Base-by-base conservation (phyloP, 2,113 vertebrate species). In the Pterocles burchelli region DNA sequence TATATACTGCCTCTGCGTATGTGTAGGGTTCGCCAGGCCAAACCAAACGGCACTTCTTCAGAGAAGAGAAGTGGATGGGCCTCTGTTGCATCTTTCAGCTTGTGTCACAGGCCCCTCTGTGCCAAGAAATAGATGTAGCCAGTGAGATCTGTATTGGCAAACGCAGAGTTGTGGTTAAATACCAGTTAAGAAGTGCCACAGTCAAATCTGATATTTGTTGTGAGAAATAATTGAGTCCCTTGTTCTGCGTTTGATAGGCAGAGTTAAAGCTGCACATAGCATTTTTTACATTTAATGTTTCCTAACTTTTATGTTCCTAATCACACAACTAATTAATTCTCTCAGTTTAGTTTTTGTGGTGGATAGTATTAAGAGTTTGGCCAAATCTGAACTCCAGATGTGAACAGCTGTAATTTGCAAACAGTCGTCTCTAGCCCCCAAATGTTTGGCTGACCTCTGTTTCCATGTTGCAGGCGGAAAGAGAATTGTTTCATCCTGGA, bases 391-490 rank as follows among this genome's bases (percentile, higher is more conserved):
- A 83, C 80, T 88, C 78, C 95, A 97, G 92, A 93, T 95, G 95
- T 88, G 78, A 95, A 75, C 91, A 95, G 79, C 80, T 94, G 91
- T 88, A 74, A 67, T 78, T 81, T 93, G 78, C 85, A 79, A 86
- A 78, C 75, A 88, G 51, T 90, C 95, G 61, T 94, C 61, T 91
- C 72, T 78, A 88, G 63, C 65, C 65, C 61, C 83, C 48, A 84
- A 51, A 79, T 66, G 67, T 91, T 95, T 97, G 93, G 76, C 90
- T 97, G 83, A 95, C 68, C 89, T 93, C 88, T 90, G 43, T 86
- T 92, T 96, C 76, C 62, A 46, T 92, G 86, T 82, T 84, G 58
- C 77, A 84, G 61, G 61, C 88, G 92, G 77, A 81, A 93, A 38
- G 88, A 88, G 73, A 74, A 89, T 92, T 58, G 58, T 91, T 95